Percentiles rank a stretch among this genome's conserved stretches.
Conservation (phyloP, 2,888 invertebrate genomes). For the Melieria omissa region DNA sequence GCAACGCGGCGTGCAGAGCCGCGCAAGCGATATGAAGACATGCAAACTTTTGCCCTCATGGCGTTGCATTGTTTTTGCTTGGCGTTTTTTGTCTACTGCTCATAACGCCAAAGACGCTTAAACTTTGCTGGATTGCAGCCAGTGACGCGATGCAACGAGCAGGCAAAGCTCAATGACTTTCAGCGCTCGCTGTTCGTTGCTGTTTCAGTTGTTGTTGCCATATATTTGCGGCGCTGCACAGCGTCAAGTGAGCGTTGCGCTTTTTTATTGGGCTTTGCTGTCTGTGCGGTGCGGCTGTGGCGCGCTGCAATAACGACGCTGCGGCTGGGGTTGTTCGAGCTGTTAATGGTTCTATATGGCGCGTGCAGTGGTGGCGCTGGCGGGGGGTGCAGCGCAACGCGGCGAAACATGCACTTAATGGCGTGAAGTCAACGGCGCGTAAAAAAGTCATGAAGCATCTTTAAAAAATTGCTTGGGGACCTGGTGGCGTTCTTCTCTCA, state of each 20-base stretch:
- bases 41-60: no score
- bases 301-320: not conserved
- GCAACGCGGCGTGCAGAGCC: not conserved
- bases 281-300: not conserved
- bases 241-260: constrained; percentile 40
- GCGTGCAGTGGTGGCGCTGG: not conserved
- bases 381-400: not conserved
- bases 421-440: constrained; percentile 63
- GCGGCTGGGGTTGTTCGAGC: not conserved
- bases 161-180: constrained; percentile 36
- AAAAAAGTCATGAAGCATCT: constrained; percentile 64
- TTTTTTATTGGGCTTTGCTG: constrained; percentile 12
- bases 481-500: constrained; percentile 51
- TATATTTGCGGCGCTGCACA: constrained; percentile 26
- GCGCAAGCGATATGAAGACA: no score
- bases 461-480: constrained; percentile 67
- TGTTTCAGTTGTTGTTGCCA: constrained; percentile 16
- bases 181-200: constrained; percentile 10
- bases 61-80: not conserved
- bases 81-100: not conserved
- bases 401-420: constrained; percentile 53
- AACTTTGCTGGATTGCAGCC: constrained; percentile 3
- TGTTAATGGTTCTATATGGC: not conserved
- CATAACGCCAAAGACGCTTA: not conserved
- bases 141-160: constrained; percentile 31